Evolutionary conservation across 2,113 vertebrate species (phyloP), one percentile per base, ranked within the genome.

Genomic region (Scophthalmus maximus): DNA sequence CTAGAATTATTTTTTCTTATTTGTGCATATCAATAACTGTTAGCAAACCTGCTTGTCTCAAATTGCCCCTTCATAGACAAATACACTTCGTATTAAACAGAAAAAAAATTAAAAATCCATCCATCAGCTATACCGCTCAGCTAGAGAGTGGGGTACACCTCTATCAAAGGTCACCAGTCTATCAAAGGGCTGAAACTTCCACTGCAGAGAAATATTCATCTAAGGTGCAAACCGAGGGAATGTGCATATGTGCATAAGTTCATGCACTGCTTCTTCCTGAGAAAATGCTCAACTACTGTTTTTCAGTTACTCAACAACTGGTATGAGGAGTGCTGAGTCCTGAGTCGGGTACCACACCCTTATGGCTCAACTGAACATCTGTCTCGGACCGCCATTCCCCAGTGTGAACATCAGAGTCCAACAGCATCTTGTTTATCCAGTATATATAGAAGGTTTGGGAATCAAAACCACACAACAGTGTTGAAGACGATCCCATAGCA

Each of bases 271-370:
- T 70, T 10, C 67, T 53, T 53, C 30, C 12, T 59, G 25, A 34
- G 5, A 40, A 62, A 55, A 62, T 25, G 44, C 29, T 60, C 50
- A 80, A 57, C 9, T 68, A 2, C 25, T 42, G 8, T 53, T 67
- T 79, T 57, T 74, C n/a, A 53, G 60, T 84, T 82, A 42, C 76
- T 71, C 52, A 88, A 75, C 62, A 64, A 55, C 62, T 34, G 57
- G 22, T 56, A 65, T 69, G 70, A 82, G 40, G 68, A 85, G 73
- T 65, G 68, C 53, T 40, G 3, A 36, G 18, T 77, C 55, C n/a
- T 71, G 65, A 73, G 80, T 82, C 69, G 66, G 57, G 42, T 79
- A 55, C 88, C 83, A 86, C 81, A 59, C 86, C 88, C 89, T 76
- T 34, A 51, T 66, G 60, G 30, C 60, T 81, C 58, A 76, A 42